phyloP scores from a whole-genome alignment of 2,797 vertebrate genomes.

The Buphagus erythrorhynchus region DNA sequence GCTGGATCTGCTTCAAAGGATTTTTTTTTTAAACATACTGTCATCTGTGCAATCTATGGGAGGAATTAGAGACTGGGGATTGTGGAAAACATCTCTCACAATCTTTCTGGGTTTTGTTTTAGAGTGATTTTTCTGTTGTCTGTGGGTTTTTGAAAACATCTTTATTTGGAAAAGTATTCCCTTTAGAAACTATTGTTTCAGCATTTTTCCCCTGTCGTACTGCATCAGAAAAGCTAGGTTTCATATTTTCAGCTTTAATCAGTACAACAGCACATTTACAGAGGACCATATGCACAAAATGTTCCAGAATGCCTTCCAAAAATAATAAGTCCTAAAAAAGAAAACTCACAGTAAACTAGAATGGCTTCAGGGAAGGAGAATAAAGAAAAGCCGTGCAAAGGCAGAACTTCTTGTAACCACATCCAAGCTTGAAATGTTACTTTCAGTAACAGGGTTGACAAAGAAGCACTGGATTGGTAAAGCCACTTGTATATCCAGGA shows the following conservation, averaged over 20 bases:
- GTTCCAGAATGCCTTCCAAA: conserved; percentile 77
- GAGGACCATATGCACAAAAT: conserved; percentile 61
- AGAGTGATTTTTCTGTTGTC: background rate
- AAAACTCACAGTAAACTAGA: conserved; percentile 46
- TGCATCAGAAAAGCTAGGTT: conserved; percentile 35
- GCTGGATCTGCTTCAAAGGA: background rate
- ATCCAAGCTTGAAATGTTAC: background rate
- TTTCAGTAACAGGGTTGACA: background rate
- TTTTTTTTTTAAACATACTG: background rate
- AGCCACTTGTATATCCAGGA: background rate
- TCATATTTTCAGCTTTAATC: conserved; percentile 66
- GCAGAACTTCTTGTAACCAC: background rate
- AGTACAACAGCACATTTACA: conserved; percentile 66
- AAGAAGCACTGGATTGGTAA: background rate
- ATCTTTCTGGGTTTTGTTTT: background rate
- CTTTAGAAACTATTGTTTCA: conserved; percentile 38
- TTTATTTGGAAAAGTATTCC: conserved; percentile 11
- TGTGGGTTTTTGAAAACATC: background rate
- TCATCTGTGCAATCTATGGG: background rate
- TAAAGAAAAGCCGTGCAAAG: background rate
- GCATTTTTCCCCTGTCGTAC: background rate
- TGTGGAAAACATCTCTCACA: background rate
- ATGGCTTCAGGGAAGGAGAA: conserved; percentile 1
- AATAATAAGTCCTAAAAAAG: conserved; percentile 69
- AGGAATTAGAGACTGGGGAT: background rate